A percentile compares a stretch with the other conserved stretches of the same genome.
phyloP scores from a whole-genome alignment of 2,113 vertebrate genomes.

The Neotoma lepida region DNA sequence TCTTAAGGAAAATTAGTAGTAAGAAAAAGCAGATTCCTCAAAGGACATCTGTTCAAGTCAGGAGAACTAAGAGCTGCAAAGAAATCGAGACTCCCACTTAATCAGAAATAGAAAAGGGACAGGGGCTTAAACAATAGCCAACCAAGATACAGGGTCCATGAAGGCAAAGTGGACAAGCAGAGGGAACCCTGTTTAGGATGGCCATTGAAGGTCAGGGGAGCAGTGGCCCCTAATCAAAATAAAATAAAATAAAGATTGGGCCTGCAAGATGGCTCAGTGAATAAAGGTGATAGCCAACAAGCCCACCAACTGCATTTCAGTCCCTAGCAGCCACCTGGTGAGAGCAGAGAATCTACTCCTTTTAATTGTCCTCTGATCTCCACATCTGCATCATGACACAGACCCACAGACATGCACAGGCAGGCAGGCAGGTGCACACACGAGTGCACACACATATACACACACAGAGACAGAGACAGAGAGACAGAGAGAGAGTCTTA shows the following conservation, averaged over 20 bases:
- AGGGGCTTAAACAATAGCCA: not conserved
- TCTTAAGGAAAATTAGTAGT: not conserved
- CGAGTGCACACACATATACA: no score
- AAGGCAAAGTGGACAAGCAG: not conserved
- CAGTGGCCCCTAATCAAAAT: not conserved
- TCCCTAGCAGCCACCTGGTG: not conserved
- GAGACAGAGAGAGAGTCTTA: no score
- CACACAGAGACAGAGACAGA: no score
- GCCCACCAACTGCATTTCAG: not conserved
- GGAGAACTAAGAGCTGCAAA: not conserved
- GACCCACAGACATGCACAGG: not conserved
- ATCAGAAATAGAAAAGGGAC: not conserved
- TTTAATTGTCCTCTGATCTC: not conserved
- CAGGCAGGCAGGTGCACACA: not conserved
- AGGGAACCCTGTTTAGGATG: not conserved
- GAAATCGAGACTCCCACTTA: conserved; percentile 13
- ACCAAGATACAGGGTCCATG: not conserved
- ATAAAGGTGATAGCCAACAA: not conserved
- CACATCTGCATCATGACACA: not conserved
- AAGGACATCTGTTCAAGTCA: not conserved
- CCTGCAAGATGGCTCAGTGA: not conserved
- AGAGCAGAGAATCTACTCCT: not conserved
- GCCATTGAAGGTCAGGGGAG: not conserved
- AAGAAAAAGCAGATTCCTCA: conserved; percentile 1
- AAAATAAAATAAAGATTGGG: not conserved